Conservation (phyloP, 2,113 vertebrate species). For the Brachionichthys hirsutus region DNA sequence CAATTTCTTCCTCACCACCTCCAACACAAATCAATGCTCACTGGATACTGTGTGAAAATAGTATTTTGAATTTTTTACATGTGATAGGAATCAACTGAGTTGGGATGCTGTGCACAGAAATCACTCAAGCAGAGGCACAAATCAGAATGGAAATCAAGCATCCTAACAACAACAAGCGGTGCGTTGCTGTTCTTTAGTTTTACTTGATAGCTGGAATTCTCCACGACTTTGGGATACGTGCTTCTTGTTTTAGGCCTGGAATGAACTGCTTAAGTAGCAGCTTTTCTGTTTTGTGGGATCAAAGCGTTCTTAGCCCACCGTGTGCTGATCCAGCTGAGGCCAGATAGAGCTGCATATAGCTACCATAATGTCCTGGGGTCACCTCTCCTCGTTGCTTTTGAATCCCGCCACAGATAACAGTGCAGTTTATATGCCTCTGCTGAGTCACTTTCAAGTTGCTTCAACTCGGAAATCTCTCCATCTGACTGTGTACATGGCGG, state of each 20-base stretch:
- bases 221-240: too few species aligned
- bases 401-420: constrained; percentile 65
- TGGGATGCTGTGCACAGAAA: constrained; percentile 25
- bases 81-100: constrained; percentile 20
- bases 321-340: constrained; percentile 47
- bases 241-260: neutral
- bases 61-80: neutral
- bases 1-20: constrained; percentile 15
- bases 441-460: constrained; percentile 59
- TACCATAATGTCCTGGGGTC: constrained; percentile 50
- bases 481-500: constrained; percentile 28
- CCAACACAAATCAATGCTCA: neutral
- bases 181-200: neutral
- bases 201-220: too few species aligned
- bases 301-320: constrained; percentile 34
- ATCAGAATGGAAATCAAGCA: constrained; percentile 21
- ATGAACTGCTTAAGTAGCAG: constrained; percentile 11
- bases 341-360: constrained; percentile 54
- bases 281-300: constrained; percentile 26
- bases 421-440: constrained; percentile 51
- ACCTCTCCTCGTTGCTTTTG: constrained; percentile 50
- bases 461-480: constrained; percentile 54
- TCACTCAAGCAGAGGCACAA: constrained; percentile 30
- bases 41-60: neutral
- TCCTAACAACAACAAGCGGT: constrained; percentile 14